phyloP scores from a whole-genome alignment of 2,797 vertebrate genomes.

The Odontamblyopus rebecca region DNA sequence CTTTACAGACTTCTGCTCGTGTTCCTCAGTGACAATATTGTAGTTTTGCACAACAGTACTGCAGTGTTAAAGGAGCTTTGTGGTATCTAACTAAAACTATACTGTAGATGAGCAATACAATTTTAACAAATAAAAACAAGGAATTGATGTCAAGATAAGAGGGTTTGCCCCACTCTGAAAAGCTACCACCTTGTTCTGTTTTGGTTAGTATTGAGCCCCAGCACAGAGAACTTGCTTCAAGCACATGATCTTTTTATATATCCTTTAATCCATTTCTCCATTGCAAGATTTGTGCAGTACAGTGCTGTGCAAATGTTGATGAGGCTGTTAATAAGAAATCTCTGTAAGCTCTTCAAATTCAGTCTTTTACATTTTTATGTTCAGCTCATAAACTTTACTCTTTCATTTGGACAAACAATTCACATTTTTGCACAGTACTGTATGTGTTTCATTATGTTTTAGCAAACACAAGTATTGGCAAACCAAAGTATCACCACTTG shows the following conservation, averaged over 20 bases:
- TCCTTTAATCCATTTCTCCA: not conserved
- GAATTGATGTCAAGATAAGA: constrained; percentile 54
- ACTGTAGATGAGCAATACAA: constrained; percentile 67
- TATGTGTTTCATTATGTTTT: constrained; percentile 12
- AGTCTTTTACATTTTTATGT: not conserved
- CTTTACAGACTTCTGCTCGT: constrained; percentile 64
- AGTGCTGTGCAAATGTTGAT: not conserved
- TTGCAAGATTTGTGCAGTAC: not conserved
- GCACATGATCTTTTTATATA: not conserved
- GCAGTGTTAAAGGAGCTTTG: constrained; percentile 51
- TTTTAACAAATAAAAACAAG: constrained; percentile 43
- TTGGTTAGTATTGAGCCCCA: constrained; percentile 45
- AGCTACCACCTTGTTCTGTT: constrained; percentile 46
- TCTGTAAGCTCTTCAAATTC: not conserved
- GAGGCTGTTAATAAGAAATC: not conserved
- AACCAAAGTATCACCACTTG: constrained; percentile 29
- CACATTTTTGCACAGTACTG: not conserved
- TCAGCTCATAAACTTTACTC: not conserved
- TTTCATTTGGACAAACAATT: not conserved
- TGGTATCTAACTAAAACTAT: constrained; percentile 45
- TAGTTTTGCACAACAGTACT: constrained; percentile 59
- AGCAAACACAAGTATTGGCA: constrained; percentile 32
- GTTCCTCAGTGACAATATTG: constrained; percentile 44
- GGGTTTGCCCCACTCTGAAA: constrained; percentile 35
- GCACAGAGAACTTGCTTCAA: constrained; percentile 41